Conservation (phyloP, 2,113 vertebrate genomes). For the Mus pahari region DNA sequence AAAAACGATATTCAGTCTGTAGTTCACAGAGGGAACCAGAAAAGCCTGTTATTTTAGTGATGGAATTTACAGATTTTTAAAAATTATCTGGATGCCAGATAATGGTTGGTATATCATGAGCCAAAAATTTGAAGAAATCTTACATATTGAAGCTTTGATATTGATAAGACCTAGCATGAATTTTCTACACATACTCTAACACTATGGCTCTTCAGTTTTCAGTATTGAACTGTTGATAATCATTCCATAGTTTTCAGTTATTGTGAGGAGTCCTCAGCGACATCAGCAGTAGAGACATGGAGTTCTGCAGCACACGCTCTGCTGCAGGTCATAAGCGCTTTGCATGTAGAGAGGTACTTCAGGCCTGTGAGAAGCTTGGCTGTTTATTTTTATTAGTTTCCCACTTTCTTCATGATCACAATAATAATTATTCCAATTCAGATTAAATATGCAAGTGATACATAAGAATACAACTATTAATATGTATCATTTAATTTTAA, state of each 20-base stretch:
- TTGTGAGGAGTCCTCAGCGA: background rate
- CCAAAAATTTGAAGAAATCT: background rate
- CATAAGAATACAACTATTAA: background rate
- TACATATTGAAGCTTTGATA: background rate
- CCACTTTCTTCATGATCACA: background rate
- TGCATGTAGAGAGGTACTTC: background rate
- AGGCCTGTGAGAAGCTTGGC: background rate
- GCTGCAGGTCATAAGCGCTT: background rate
- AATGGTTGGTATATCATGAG: background rate
- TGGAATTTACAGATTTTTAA: background rate
- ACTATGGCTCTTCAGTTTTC: background rate
- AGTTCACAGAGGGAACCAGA: background rate
- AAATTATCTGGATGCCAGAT: background rate
- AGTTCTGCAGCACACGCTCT: background rate
- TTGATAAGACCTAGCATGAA: background rate
- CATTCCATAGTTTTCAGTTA: background rate
- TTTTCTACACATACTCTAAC: background rate
- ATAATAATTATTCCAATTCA: background rate
- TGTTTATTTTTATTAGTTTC: background rate
- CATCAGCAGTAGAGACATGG: background rate
- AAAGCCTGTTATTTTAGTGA: background rate
- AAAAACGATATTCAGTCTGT: background rate
- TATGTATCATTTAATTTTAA: background rate
- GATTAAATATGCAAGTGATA: background rate
- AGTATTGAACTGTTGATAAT: background rate